Evolutionary conservation across 2,797 vertebrate species (phyloP).

Genomic region (Rachycentron canadum): DNA sequence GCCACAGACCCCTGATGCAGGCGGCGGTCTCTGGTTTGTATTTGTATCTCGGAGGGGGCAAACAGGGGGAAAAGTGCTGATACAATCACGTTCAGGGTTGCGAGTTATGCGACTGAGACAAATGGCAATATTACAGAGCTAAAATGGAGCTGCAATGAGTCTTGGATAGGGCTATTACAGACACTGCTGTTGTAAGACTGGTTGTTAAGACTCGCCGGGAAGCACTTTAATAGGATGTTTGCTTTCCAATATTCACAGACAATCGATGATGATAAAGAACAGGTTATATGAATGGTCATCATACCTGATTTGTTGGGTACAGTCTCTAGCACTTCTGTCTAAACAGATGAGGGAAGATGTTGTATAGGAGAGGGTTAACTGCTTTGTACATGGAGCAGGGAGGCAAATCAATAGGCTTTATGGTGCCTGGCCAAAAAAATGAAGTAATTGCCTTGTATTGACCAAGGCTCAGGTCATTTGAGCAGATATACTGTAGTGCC

Average conservation of each 20-base stretch:
- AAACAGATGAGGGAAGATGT: constrained; percentile 28
- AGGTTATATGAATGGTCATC: constrained; percentile 33
- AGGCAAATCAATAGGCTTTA: constrained; percentile 73
- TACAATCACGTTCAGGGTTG: constrained; percentile 70
- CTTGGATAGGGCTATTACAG: constrained; percentile 39
- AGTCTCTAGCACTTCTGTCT: constrained; percentile 11
- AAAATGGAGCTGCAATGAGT: constrained; percentile 58
- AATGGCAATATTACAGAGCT: constrained; percentile 56
- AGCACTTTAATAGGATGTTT: constrained; percentile 49
- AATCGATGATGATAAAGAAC: constrained; percentile 23
- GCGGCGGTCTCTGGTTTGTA: constrained; percentile 71
- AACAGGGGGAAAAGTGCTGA: constrained; percentile 75
- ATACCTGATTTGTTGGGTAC: constrained; percentile 21
- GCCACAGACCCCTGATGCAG: constrained; percentile 72
- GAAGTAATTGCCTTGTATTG: constrained; percentile 71
- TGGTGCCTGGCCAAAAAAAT: constrained; percentile 69
- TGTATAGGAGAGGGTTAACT: constrained; percentile 61
- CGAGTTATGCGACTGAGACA: constrained; percentile 55
- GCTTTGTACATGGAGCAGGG: constrained; percentile 36
- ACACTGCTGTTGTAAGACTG: constrained; percentile 32
- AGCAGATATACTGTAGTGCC: constrained; percentile 47
- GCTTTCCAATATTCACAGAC: constrained; percentile 35
- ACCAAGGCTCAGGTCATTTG: constrained; percentile 59
- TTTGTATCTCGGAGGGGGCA: constrained; percentile 47
- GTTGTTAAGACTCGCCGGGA: constrained; percentile 34